phyloP scores from a whole-genome alignment of 1,140 invertebrate species.

The Oedothorax gibbosus region DNA sequence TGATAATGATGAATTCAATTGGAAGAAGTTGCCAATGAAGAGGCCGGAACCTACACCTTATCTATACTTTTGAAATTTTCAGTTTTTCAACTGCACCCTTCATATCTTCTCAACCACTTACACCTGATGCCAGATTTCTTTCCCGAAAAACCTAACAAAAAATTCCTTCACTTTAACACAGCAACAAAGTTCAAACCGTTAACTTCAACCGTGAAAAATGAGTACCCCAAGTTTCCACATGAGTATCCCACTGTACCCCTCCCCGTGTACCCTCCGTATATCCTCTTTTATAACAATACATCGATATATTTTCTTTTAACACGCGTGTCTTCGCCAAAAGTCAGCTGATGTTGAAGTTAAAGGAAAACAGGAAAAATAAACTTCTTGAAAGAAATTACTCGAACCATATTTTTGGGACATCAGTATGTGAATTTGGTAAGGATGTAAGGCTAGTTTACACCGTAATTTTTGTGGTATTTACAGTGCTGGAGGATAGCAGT shows the following conservation, averaged over 20 bases:
- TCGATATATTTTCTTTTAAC: not conserved
- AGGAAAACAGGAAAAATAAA: slow-evolving; percentile 29
- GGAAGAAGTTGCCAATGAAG: too few relatives aligned
- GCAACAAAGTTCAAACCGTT: slow-evolving; percentile 28
- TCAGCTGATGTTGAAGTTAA: slow-evolving; percentile 31
- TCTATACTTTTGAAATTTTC: too few relatives aligned
- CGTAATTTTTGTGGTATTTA: too few relatives aligned
- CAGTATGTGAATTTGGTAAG: too few relatives aligned
- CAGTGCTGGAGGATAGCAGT: too few relatives aligned
- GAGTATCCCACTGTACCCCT: not conserved
- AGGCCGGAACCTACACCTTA: too few relatives aligned
- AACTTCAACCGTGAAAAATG: slow-evolving; percentile 35
- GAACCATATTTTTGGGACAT: slow-evolving; percentile 37
- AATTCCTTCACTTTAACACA: slow-evolving; percentile 6
- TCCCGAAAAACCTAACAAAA: too few relatives aligned
- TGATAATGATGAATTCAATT: too few relatives aligned
- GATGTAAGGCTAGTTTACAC: too few relatives aligned
- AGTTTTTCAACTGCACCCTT: too few relatives aligned
- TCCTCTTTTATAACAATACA: not conserved
- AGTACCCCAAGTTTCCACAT: slow-evolving; percentile 23
- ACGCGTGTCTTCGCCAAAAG: not conserved
- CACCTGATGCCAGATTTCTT: too few relatives aligned
- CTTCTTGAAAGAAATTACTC: slow-evolving; percentile 16
- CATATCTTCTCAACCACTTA: too few relatives aligned
- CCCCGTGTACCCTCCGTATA: not conserved